Base-by-base conservation (phyloP, 1,140 invertebrate genomes). In the Andricus grossulariae region DNA sequence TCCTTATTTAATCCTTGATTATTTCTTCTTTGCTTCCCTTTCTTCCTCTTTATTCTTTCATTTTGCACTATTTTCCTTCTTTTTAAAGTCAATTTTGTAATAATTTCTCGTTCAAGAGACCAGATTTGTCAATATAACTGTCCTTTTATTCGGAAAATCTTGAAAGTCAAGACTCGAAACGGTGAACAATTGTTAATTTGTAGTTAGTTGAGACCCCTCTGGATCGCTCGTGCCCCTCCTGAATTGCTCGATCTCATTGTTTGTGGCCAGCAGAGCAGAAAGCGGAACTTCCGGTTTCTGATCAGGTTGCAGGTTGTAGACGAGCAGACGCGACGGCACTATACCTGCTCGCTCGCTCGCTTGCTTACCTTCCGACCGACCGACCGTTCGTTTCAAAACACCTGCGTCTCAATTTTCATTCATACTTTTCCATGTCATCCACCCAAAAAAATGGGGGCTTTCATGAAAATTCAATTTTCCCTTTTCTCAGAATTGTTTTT, bases 271-370 rank as follows among this genome's bases (percentile, higher is more conserved):
- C 88, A 84, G 86, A 81, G 84, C 88, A 85, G 87, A 89, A 89
- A 90, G 88, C 83, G 78, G 72, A 75, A 80, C 86, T 90, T 90
- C 89, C 89, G 89, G 86, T 88, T 87, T 88, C 85, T 66, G 60
- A 66, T 66, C 60, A 66, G 25, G 25, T 66, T 66, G 60, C 60
- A 66, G 60, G 32, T 60, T 60, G 57, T 13, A 60, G 21, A 55
- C 54, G 54, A 21, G 39, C 39, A 55, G 18, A 55, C 60, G 15
- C 16, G 60, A 32, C 25, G 25, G 25, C 25, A 32, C 25, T 32
- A 3, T 32, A 32, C 25, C 25, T 32, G 25, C 25, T 32, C 25
- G 25, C n/a, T n/a, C n/a, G n/a, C n/a, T n/a, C n/a, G n/a, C n/a
- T n/a, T n/a, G n/a, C n/a, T n/a, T n/a, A n/a, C n/a, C n/a, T n/a